Evolutionary conservation across 2,888 invertebrate genomes (phyloP).

Genomic region (Phlogophora meticulosa): DNA sequence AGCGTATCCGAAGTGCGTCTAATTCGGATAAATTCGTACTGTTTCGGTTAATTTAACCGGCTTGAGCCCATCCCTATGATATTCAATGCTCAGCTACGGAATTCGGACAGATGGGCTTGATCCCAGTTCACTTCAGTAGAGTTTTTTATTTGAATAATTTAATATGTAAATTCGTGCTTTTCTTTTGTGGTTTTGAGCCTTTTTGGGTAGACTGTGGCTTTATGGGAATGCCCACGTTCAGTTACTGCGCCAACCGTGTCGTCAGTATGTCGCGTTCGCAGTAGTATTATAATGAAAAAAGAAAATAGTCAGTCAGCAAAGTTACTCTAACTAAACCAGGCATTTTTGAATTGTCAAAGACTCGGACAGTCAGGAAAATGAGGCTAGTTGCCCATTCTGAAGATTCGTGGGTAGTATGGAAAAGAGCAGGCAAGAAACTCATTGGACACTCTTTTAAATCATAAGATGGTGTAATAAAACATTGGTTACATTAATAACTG

Average conservation of each 20-base stretch:
- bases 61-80: conserved; percentile 49
- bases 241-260: too few species aligned
- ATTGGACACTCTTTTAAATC: too few species aligned
- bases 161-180: conserved; percentile 21
- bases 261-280: too few species aligned
- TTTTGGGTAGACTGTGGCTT: not conserved
- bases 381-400: too few species aligned
- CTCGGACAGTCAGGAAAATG: too few species aligned
- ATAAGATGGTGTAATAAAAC: too few species aligned
- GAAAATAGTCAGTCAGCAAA: not conserved
- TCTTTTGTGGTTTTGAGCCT: conserved; percentile 25
- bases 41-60: conserved; percentile 76
- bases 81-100: conserved; percentile 52
- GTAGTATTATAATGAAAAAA: too few species aligned
- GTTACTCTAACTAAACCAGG: too few species aligned
- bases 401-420: too few species aligned
- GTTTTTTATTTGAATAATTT: conserved; percentile 52
- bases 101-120: conserved; percentile 50
- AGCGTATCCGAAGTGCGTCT: conserved; percentile 64
- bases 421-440: too few species aligned
- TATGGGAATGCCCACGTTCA: not conserved
- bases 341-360: too few species aligned
- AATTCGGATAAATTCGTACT: conserved; percentile 73
- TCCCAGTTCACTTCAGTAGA: conserved; percentile 47
- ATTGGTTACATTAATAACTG: too few species aligned